Percentiles rank a stretch among this genome's conserved stretches.
These are phyloP conservation scores for Bombus affinis DNA, from an alignment of 1,140 invertebrate species.

Conservation along the genomic window DNA sequence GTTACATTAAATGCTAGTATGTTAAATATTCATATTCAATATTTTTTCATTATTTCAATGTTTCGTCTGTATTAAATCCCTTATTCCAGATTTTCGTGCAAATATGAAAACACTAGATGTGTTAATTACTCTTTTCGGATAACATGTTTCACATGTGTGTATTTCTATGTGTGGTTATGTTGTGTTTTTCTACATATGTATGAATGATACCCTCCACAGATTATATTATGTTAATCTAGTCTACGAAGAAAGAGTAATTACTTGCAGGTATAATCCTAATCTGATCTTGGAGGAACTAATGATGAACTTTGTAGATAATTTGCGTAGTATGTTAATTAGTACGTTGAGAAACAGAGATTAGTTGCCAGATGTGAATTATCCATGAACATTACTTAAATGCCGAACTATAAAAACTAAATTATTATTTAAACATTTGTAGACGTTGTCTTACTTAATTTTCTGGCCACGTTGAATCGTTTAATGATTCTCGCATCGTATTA, in stretches of 20 bases:
- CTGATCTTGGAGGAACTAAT: not conserved
- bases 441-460: not conserved
- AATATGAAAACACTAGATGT: not conserved
- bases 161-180: not conserved
- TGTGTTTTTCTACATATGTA: not conserved
- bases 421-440: not conserved
- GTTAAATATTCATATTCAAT: no score
- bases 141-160: not conserved
- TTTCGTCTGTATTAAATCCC: no score
- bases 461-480: not conserved
- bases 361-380: not conserved
- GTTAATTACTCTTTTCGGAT: not conserved
- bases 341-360: not conserved
- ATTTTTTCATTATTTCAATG: no score
- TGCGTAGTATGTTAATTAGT: not conserved
- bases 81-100: not conserved
- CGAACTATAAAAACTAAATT: not conserved
- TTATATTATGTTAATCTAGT: not conserved
- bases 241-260: not conserved
- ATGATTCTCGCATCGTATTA: not conserved
- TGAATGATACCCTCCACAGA: no score
- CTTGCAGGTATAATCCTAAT: not conserved
- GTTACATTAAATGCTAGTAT: no score
- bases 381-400: no score
- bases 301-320: conserved; percentile 7